Conservation (phyloP, 2,113 vertebrate genomes). For the Aleadryas rufinucha region DNA sequence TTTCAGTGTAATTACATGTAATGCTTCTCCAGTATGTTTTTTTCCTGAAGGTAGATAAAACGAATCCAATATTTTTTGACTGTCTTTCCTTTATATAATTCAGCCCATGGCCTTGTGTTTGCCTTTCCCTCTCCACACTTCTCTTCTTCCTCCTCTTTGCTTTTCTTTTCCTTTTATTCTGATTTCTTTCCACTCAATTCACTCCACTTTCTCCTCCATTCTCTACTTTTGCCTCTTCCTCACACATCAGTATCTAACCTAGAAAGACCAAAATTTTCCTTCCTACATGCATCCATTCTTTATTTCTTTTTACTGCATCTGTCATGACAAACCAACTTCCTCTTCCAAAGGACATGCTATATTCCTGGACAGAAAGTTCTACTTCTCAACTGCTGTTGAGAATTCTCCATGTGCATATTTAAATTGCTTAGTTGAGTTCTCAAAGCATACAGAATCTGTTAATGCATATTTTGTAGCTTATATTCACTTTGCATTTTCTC, state of each 20-base stretch:
- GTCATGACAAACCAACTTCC: not conserved
- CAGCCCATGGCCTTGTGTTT: not conserved
- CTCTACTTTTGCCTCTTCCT: not conserved
- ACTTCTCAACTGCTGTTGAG: not conserved
- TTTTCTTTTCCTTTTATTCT: not conserved
- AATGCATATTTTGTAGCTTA: not conserved
- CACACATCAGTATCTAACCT: not conserved
- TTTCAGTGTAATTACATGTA: slow-evolving; percentile 3
- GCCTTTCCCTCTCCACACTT: not conserved
- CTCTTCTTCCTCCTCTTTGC: not conserved
- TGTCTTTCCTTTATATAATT: not conserved
- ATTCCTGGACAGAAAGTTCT: not conserved
- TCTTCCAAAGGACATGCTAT: not conserved
- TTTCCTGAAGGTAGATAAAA: not conserved
- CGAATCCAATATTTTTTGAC: not conserved
- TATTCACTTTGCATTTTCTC: not conserved
- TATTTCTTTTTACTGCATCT: not conserved
- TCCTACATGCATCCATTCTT: not conserved
- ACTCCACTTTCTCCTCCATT: not conserved
- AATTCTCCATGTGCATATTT: not conserved
- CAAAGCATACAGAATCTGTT: not conserved
- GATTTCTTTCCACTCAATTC: not conserved
- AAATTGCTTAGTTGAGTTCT: not conserved
- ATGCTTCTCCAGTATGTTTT: not conserved
- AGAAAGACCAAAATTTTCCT: not conserved